Conservation (phyloP, 2,113 vertebrate genomes). For the Tichodroma muraria region DNA sequence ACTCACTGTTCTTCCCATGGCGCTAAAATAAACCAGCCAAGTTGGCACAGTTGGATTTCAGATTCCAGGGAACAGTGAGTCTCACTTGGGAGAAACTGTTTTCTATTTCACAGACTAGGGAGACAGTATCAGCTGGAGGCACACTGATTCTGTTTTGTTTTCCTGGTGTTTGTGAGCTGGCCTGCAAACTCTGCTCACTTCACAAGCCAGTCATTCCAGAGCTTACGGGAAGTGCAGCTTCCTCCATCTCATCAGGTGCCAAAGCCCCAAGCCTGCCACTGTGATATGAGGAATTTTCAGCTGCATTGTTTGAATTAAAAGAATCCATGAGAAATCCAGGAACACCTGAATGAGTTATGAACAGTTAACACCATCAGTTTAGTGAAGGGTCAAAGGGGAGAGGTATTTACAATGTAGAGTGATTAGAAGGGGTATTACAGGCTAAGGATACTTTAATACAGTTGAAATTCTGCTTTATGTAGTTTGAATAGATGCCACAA, state of each 20-base stretch:
- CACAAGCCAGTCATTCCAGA: neutral
- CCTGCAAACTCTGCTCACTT: neutral
- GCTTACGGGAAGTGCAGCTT: neutral
- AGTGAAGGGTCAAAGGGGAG: neutral
- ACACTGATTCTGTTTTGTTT: neutral
- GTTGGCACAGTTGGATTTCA: neutral
- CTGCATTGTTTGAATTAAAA: neutral
- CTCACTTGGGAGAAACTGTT: constrained; percentile 1
- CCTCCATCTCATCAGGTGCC: neutral
- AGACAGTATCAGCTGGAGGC: neutral
- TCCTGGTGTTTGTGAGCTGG: neutral
- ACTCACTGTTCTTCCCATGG: constrained; percentile 4
- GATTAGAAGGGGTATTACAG: neutral
- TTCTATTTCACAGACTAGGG: neutral
- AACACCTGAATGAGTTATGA: neutral
- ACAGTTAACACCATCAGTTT: neutral
- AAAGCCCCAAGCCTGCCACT: neutral
- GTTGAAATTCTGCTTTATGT: neutral
- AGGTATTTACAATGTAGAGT: neutral
- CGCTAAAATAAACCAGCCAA: neutral
- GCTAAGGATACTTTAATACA: neutral
- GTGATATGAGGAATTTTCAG: neutral
- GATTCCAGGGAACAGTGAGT: neutral
- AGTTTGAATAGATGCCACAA: neutral
- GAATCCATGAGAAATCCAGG: neutral